Conservation (phyloP, 2,113 vertebrate genomes). For the Clinocottus analis region DNA sequence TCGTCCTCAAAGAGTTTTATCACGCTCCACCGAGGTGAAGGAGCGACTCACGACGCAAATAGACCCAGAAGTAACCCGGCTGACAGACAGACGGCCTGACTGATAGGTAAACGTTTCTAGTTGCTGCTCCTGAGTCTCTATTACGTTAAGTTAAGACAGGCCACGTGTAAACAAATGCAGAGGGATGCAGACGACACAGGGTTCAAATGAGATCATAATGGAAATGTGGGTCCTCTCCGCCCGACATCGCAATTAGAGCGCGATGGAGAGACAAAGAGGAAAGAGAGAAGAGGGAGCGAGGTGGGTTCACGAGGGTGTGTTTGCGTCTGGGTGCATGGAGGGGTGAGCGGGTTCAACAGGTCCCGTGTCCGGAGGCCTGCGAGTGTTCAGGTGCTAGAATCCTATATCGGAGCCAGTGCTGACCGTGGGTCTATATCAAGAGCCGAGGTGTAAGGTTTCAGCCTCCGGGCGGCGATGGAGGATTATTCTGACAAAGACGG, state of each 20-base stretch:
- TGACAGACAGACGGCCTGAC: conserved; percentile 31
- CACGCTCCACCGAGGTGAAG: conserved; percentile 36
- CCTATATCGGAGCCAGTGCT: conserved; percentile 78
- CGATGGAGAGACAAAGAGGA: conserved; percentile 42
- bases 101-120: conserved; percentile 31
- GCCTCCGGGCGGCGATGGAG: conserved; percentile 58
- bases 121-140: conserved; percentile 25
- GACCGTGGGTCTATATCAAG: conserved; percentile 82
- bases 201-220: conserved; percentile 41
- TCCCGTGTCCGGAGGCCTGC: conserved; percentile 69
- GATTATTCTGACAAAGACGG: conserved; percentile 80
- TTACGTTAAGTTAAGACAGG: conserved; percentile 16
- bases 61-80: conserved; percentile 31
- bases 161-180: conserved; percentile 46
- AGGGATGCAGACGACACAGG: conserved; percentile 37
- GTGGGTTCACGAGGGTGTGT: conserved; percentile 40
- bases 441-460: conserved; percentile 75
- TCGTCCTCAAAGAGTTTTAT: conserved; percentile 8
- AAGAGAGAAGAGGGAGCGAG: conserved; percentile 34
- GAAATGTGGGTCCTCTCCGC: conserved; percentile 46
- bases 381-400: conserved; percentile 81
- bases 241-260: conserved; percentile 42
- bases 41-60: conserved; percentile 28
- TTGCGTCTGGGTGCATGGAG: conserved; percentile 53
- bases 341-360: conserved; percentile 79